phyloP scores from a whole-genome alignment of 2,797 vertebrate species.

The Bucorvus abyssinicus region DNA sequence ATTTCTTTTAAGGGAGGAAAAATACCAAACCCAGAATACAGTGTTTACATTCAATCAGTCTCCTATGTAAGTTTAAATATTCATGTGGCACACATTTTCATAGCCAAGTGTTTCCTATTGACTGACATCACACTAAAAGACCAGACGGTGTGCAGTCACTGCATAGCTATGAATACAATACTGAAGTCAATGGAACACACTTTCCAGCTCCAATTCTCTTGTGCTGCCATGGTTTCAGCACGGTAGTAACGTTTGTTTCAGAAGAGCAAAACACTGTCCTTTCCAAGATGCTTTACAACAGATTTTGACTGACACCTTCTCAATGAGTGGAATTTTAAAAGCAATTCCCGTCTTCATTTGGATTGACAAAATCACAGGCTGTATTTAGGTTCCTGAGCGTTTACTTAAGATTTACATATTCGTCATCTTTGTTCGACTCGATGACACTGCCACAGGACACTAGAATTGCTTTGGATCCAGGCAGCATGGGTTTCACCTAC shows the following conservation, averaged over 20 bases:
- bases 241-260: background rate
- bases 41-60: background rate
- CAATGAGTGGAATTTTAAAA: background rate
- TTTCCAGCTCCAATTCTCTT: background rate
- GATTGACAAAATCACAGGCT: background rate
- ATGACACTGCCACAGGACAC: background rate
- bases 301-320: background rate
- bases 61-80: background rate
- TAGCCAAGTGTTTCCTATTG: background rate
- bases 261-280: background rate
- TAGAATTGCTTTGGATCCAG: background rate
- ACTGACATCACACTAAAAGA: background rate
- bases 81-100: accelerated
- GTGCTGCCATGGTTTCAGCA: background rate
- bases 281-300: background rate
- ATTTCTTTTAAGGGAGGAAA: background rate
- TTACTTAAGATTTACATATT: background rate
- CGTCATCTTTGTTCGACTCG: background rate
- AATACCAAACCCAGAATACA: background rate
- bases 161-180: background rate
- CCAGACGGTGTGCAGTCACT: accelerated
- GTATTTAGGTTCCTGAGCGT: background rate
- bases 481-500: background rate
- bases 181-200: background rate
- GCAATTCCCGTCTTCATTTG: background rate